Conservation (phyloP, 2,113 vertebrate species). For the Nycticebus coucang region DNA sequence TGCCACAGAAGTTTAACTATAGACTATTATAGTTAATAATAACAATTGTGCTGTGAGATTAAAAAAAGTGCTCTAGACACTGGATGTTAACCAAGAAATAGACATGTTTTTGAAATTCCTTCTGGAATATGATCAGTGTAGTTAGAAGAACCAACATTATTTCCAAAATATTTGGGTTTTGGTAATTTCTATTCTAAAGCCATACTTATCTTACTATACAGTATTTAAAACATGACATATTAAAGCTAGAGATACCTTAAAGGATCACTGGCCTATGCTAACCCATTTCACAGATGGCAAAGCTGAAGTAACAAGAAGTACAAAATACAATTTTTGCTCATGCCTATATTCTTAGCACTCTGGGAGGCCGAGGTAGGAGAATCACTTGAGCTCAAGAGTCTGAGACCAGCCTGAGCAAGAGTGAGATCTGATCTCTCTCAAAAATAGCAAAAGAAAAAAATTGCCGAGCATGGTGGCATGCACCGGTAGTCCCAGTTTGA, state of each 20-base stretch:
- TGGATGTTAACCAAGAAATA: constrained; percentile 23
- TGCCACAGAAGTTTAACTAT: no score
- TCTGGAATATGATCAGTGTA: background rate
- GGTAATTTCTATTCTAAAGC: background rate
- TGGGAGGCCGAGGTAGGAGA: no score
- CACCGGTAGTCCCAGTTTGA: no score
- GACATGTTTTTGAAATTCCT: background rate
- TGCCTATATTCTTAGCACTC: no score
- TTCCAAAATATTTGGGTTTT: constrained; percentile 49
- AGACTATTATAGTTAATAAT: no score
- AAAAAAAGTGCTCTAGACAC: background rate
- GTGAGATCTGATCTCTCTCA: no score
- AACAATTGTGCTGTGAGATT: no score
- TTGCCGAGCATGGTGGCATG: no score
- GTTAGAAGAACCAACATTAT: constrained; percentile 9
- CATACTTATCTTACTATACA: background rate
- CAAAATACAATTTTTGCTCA: background rate
- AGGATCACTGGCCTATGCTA: background rate
- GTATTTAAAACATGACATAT: background rate
- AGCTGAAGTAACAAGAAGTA: background rate
- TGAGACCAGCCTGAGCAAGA: no score
- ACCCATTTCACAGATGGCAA: constrained; percentile 34
- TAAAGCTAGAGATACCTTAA: background rate
- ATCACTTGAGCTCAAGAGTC: no score
- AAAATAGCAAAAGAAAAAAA: no score